Evolutionary conservation across 2,113 vertebrate genomes (phyloP).

Genomic region (Megaceryle torquata): DNA sequence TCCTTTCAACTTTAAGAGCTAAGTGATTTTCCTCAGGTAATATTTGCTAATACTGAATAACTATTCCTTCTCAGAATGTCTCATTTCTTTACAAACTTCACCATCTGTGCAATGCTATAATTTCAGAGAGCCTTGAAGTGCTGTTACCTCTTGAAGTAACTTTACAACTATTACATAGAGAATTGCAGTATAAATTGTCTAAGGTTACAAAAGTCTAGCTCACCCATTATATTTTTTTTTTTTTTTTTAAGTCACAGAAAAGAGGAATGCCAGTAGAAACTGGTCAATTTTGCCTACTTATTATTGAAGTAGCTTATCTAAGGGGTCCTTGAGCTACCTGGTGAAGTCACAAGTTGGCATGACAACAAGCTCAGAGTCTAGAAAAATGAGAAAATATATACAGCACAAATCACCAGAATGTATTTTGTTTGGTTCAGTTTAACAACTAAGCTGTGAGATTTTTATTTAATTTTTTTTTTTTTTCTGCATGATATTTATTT

Average conservation of each 20-base stretch:
- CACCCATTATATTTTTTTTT: background rate
- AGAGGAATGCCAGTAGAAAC: conserved; percentile 1
- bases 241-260: background rate
- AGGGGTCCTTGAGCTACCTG: conserved; percentile 48
- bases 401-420: background rate
- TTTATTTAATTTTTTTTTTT: too few species aligned
- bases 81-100: background rate
- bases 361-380: conserved; percentile 38
- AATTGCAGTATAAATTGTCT: conserved; percentile 2
- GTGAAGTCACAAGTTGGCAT: conserved; percentile 56
- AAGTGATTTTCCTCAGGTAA: conserved; percentile 18
- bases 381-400: conserved; percentile 27
- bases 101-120: background rate
- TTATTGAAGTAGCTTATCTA: conserved; percentile 41
- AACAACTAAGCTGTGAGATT: background rate
- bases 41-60: conserved; percentile 7
- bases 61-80: background rate
- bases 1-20: background rate
- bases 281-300: conserved; percentile 49
- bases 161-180: background rate
- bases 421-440: background rate
- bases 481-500: background rate
- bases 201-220: conserved; percentile 41
- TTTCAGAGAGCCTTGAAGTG: conserved; percentile 25
- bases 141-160: conserved; percentile 25